A percentile compares a stretch with the other conserved stretches of the same genome.
Conservation (phyloP, 2,888 invertebrate species). For the Drosophila quinaria region DNA sequence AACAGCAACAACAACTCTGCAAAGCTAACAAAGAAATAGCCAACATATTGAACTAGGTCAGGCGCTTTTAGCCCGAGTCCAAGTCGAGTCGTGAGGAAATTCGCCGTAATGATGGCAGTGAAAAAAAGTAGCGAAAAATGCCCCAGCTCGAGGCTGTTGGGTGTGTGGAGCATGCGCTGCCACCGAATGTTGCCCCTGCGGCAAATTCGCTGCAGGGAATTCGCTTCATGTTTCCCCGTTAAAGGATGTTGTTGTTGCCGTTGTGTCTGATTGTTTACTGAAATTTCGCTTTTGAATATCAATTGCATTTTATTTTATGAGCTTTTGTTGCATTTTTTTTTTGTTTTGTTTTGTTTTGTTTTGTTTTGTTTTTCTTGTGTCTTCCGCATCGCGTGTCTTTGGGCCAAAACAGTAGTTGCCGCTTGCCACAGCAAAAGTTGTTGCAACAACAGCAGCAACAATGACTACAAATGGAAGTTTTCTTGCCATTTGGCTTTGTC, state of each 20-base stretch:
- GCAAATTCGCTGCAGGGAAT: conserved; percentile 54
- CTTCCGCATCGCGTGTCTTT: conserved; percentile 63
- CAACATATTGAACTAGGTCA: conserved; percentile 71
- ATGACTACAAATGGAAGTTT: conserved; percentile 38
- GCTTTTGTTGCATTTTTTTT: conserved; percentile 47
- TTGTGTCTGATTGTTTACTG: conserved; percentile 54
- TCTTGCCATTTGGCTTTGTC: conserved; percentile 64
- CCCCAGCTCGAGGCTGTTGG: conserved; percentile 7
- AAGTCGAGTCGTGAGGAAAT: conserved; percentile 25
- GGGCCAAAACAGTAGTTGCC: conserved; percentile 55
- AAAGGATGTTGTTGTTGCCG: conserved; percentile 3
- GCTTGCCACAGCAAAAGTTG: conserved; percentile 44
- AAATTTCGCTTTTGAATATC: conserved; percentile 81
- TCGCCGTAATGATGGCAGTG: conserved; percentile 52
- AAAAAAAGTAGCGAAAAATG: background rate
- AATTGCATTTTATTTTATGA: conserved; percentile 73
- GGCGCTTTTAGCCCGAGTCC: conserved; percentile 31
- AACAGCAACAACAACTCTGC: background rate
- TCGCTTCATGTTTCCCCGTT: conserved; percentile 35
- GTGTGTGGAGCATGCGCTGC: conserved; percentile 70
- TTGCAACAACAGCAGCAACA: conserved; percentile 34
- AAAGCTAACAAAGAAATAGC: conserved; percentile 10
- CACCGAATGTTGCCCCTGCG: conserved; percentile 42
- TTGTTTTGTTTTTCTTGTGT: conserved; percentile 27
- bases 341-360: conserved; percentile 3